Base-by-base conservation (phyloP, 2,888 invertebrate genomes). In the Sipha maydis region DNA sequence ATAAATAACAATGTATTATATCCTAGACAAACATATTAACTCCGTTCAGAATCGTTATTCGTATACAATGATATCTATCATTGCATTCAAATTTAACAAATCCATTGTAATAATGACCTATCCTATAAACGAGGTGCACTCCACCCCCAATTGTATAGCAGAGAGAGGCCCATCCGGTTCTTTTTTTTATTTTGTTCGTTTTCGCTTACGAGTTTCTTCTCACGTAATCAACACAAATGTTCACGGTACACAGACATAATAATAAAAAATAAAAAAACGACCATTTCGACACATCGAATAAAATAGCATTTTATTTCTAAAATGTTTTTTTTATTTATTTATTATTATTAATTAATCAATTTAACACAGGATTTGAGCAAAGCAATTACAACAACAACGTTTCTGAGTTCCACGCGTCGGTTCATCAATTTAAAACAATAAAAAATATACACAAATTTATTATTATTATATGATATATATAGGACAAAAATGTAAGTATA, bases 311-410 rank as follows among this genome's bases (percentile, higher is more conserved):
- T 14, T 48, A 61, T 61, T 61, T 9, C 9, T 25, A 7, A 61
- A 61, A 25, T 61, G 25, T 25, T 71, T 71, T 34, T 73, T 56
- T n/a, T 38, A 1, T 41, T 34, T 38, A 38, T n/a, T 83, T 75
- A 28, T 75, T 75, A 75, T 38, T 34, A 34, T 34, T 34, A 4
- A 34, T 34, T 8, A 31, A 48, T 48, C 11, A 11, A 4, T 54
- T 34, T 85, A 85, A 85, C 67, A 85, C 77, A 34, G 48, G n/a
- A 78, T 54, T 85, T 85, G 85, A 85, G 85, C 85, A 85, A 85
- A 85, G 69, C 78, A n/a, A 77, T 54, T 80, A 80, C 38, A 80
- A 80, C 48, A 76, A 41, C 14, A 71, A 71, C 48, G 69, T 82
- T 11, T 48, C 11, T 31, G 48, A 71, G 28, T 71, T 71, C 48